Percentiles rank a stretch among this genome's conserved stretches.
Conservation (phyloP, 2,113 vertebrate species). For the Melanotaenia duboulayi region DNA sequence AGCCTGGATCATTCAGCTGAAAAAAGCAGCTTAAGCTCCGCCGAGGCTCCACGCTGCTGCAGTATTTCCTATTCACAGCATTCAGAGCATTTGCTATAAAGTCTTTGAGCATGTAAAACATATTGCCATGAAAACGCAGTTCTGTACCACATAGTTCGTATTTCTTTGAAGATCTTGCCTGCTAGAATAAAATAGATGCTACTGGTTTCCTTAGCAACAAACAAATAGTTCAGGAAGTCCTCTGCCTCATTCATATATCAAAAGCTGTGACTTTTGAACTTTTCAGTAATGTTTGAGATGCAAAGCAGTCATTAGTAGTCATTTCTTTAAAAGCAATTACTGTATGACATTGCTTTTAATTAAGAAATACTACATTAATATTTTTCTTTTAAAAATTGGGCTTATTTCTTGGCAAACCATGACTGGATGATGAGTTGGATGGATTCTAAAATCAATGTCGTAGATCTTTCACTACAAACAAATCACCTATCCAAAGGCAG, state of each 20-base stretch:
- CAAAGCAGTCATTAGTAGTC: background rate
- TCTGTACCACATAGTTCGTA: constrained; percentile 36
- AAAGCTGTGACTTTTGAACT: background rate
- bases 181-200: constrained; percentile 7
- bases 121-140: constrained; percentile 36
- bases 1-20: constrained; percentile 51
- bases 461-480: too few relatives aligned
- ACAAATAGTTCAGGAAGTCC: background rate
- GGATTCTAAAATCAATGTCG: too few relatives aligned
- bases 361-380: too few relatives aligned
- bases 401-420: too few relatives aligned
- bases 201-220: background rate
- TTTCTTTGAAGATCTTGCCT: constrained; percentile 25
- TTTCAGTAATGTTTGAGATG: background rate
- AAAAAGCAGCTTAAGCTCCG: constrained; percentile 6
- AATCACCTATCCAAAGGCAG: too few relatives aligned
- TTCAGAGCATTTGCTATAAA: constrained; percentile 40
- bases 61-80: constrained; percentile 29
- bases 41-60: constrained; percentile 15
- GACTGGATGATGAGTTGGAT: too few relatives aligned
- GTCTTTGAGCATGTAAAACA: constrained; percentile 51
- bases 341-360: too few relatives aligned
- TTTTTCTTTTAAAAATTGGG: too few relatives aligned
- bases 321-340: too few relatives aligned
- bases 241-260: background rate